These are phyloP conservation scores for Siderastrea siderea DNA, from an alignment of 92 coral and sea anemone genomes.

Conservation along the genomic window DNA sequence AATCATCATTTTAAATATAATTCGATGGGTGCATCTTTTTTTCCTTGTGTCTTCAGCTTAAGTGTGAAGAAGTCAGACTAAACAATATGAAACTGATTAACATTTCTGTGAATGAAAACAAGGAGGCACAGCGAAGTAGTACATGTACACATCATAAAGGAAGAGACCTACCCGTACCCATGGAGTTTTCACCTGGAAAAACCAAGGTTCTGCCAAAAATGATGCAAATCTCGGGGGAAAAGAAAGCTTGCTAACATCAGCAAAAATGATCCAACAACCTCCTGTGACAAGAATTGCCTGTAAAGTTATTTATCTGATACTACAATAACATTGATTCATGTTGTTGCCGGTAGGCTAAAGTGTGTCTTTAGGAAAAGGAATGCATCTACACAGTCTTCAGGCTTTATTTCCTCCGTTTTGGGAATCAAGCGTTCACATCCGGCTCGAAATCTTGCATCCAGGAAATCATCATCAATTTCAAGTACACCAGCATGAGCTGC, in stretches of 20 bases:
- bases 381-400: slow-evolving; percentile 64
- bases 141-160: neutral
- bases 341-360: slow-evolving; percentile 7
- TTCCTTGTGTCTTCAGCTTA: too few relatives aligned
- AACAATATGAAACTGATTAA: too few relatives aligned
- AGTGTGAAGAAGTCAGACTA: too few relatives aligned
- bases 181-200: slow-evolving; percentile 8
- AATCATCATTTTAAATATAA: too few relatives aligned
- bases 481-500: slow-evolving; percentile 73
- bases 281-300: neutral
- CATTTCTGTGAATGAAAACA: neutral
- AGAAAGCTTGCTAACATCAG: neutral
- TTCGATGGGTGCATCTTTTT: too few relatives aligned
- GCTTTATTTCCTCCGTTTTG: slow-evolving; percentile 60
- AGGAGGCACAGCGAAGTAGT: neutral
- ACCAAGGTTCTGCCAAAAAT: too few relatives aligned
- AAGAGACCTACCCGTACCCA: neutral
- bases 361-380: slow-evolving; percentile 59
- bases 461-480: slow-evolving; percentile 63
- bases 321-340: neutral
- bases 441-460: slow-evolving; percentile 51
- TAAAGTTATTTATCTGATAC: neutral
- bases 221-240: neutral
- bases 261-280: neutral
- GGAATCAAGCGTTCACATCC: slow-evolving; percentile 60